Percentiles rank a stretch among this genome's conserved stretches.
These are phyloP conservation scores for Excalfactoria chinensis DNA, from an alignment of 2,113 vertebrate species.

Conservation along the genomic window DNA sequence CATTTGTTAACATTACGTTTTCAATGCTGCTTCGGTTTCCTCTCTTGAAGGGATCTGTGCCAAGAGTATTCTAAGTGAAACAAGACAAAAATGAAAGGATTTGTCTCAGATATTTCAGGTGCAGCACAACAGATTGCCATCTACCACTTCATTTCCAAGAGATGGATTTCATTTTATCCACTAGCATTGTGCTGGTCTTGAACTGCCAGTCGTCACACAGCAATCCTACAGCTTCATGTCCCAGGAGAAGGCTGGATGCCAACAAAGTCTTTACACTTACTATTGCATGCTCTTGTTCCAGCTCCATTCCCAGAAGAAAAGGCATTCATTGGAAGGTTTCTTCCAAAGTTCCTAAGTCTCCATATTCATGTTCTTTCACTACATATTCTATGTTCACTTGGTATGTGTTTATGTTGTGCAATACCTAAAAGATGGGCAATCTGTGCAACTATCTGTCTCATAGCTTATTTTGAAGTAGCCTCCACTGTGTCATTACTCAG, in stretches of 20 bases:
- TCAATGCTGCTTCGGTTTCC: not conserved
- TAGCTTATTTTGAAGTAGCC: slow-evolving; percentile 8
- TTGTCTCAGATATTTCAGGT: not conserved
- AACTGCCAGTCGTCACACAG: not conserved
- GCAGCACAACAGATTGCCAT: not conserved
- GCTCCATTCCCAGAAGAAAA: not conserved
- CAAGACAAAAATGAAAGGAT: not conserved
- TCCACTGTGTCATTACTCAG: not conserved
- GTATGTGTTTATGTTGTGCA: not conserved
- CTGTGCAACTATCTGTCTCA: not conserved
- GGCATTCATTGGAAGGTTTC: not conserved
- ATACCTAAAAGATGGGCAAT: not conserved
- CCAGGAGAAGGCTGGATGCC: not conserved
- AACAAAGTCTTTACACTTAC: not conserved
- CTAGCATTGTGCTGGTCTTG: not conserved
- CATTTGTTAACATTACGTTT: not conserved
- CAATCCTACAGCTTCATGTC: slow-evolving; percentile 1
- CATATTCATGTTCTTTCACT: not conserved
- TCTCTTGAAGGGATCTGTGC: not conserved
- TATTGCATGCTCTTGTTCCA: not conserved
- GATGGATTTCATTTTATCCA: not conserved
- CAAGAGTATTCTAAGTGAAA: not conserved
- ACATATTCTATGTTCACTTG: not conserved
- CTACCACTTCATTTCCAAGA: not conserved
- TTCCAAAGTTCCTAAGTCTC: not conserved